Conservation (phyloP, 2,888 invertebrate genomes). For the Apeira syringaria region DNA sequence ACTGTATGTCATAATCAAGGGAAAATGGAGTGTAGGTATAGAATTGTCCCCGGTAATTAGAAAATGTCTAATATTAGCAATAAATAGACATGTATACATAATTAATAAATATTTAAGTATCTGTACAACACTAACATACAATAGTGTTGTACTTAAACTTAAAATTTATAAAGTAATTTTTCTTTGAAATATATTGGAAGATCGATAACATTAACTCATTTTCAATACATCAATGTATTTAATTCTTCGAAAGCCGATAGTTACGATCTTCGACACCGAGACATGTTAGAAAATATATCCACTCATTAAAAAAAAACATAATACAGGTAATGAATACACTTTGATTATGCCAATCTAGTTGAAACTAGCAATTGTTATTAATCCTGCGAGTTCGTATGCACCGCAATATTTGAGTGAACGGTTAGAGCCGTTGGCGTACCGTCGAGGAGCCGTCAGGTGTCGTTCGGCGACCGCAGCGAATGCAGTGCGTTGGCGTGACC, state of each 20-base stretch:
- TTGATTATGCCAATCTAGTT: slow-evolving; percentile 14
- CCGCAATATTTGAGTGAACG: slow-evolving; percentile 1
- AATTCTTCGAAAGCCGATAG: slow-evolving; percentile 26
- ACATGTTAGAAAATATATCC: too few species aligned
- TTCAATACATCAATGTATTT: background rate
- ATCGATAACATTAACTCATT: background rate
- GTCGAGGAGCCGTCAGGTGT: slow-evolving; percentile 54
- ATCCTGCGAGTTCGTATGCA: background rate
- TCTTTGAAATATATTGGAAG: too few species aligned
- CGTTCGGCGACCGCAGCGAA: slow-evolving; percentile 65
- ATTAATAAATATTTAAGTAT: too few species aligned
- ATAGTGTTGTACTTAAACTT: too few species aligned
- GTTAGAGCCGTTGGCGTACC: slow-evolving; percentile 7
- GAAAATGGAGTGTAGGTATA: too few species aligned
- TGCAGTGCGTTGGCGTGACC: slow-evolving; percentile 63
- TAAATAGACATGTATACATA: background rate
- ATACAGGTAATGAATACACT: slow-evolving; percentile 10
- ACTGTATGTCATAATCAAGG: too few species aligned
- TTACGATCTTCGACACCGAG: background rate
- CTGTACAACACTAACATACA: too few species aligned
- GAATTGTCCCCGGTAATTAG: background rate
- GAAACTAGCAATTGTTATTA: slow-evolving; percentile 6
- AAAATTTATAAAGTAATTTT: too few species aligned
- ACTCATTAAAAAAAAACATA: slow-evolving; percentile 5
- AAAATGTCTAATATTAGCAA: background rate